These are phyloP conservation scores for Parotia lawesii DNA, from an alignment of 2,113 vertebrate species.

Conservation along the genomic window DNA sequence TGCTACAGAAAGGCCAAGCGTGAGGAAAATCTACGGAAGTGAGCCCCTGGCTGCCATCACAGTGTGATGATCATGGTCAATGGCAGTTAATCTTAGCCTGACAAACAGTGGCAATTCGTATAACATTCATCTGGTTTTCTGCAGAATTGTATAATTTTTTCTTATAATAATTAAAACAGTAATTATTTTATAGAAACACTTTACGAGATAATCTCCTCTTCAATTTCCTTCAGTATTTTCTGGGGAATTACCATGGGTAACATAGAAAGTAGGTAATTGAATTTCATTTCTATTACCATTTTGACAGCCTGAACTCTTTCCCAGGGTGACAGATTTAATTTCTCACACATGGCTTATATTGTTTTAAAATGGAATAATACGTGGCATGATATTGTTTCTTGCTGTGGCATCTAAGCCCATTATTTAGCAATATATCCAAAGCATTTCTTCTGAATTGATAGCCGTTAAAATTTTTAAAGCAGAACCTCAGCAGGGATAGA, in stretches of 20 bases:
- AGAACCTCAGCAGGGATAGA: neutral
- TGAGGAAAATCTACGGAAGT: neutral
- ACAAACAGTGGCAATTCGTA: neutral
- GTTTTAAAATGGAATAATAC: slow-evolving; percentile 50
- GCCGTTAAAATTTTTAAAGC: neutral
- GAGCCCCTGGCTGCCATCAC: neutral
- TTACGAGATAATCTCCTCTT: slow-evolving; percentile 26
- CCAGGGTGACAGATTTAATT: slow-evolving; percentile 50
- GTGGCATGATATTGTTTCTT: slow-evolving; percentile 26
- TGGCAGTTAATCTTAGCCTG: neutral
- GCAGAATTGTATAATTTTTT: neutral
- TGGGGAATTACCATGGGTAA: slow-evolving; percentile 17
- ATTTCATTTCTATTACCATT: slow-evolving; percentile 55
- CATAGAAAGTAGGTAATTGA: slow-evolving; percentile 41
- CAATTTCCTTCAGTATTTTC: slow-evolving; percentile 47
- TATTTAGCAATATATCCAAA: neutral
- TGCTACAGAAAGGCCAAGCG: rapidly evolving
- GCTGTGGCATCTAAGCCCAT: neutral
- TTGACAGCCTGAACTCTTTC: slow-evolving; percentile 52
- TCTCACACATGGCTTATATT: slow-evolving; percentile 30
- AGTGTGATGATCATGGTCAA: neutral
- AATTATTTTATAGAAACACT: slow-evolving; percentile 6
- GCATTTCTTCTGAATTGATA: neutral
- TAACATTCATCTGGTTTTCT: neutral
- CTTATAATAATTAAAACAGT: slow-evolving; percentile 24